Evolutionary conservation across 2,888 invertebrate species (phyloP).

Genomic region (Autographa pulchrina): DNA sequence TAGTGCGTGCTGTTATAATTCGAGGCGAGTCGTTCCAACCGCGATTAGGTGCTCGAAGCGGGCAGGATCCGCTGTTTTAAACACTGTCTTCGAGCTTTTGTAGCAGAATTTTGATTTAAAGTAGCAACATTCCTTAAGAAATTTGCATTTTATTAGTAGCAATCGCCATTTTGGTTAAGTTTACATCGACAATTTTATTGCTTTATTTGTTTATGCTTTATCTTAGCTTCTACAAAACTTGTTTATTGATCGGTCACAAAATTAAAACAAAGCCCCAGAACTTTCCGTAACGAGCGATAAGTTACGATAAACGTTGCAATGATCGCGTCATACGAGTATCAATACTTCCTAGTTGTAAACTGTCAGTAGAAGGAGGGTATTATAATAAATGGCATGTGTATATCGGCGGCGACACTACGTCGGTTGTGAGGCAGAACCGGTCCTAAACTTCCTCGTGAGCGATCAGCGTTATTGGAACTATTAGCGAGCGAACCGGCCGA

Average conservation of each 20-base stretch:
- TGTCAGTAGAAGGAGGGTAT: conserved; percentile 75
- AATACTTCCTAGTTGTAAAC: conserved; percentile 75
- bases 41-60: conserved; percentile 66
- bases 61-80: conserved; percentile 51
- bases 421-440: conserved; percentile 76
- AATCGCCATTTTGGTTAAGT: conserved; percentile 29
- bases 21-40: conserved; percentile 74
- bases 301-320: conserved; percentile 68
- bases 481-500: conserved; percentile 65
- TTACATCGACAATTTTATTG: conserved; percentile 44
- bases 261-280: conserved; percentile 61
- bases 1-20: conserved; percentile 85
- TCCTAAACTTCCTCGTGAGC: conserved; percentile 80
- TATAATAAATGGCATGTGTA: conserved; percentile 82
- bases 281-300: conserved; percentile 64
- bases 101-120: conserved; percentile 31
- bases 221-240: conserved; percentile 44
- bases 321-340: conserved; percentile 70
- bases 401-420: conserved; percentile 75
- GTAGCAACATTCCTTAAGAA: conserved; percentile 25
- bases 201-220: conserved; percentile 55
- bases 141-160: conserved; percentile 35
- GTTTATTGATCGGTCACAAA: conserved; percentile 50
- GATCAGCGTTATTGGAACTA: conserved; percentile 80
- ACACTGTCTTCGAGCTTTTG: conserved; percentile 50